Conservation (phyloP, 2,113 vertebrate species). For the Pluvianellus socialis region DNA sequence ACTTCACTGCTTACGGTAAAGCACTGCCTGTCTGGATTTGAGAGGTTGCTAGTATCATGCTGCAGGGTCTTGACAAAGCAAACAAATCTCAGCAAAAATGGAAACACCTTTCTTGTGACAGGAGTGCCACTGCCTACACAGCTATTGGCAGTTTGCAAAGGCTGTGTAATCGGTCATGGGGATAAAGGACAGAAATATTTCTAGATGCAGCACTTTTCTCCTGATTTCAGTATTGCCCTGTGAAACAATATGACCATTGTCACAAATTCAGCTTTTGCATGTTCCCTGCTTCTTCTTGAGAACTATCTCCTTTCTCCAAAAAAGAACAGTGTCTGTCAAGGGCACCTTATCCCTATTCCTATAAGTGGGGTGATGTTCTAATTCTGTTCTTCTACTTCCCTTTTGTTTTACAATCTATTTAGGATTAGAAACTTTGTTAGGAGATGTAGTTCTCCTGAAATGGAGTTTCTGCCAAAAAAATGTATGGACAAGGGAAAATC, state of each 20-base stretch:
- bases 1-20: not conserved
- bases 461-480: not conserved
- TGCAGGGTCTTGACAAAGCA: not conserved
- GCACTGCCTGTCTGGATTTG: not conserved
- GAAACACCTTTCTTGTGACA: constrained; percentile 10
- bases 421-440: not conserved
- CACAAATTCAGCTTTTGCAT: not conserved
- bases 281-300: not conserved
- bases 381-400: not conserved
- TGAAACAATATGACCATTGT: not conserved
- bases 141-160: constrained; percentile 6
- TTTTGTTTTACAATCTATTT: not conserved
- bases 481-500: not conserved
- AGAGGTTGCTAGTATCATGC: not conserved
- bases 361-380: not conserved
- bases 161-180: not conserved
- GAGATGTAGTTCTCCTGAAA: not conserved
- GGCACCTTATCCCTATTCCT: not conserved
- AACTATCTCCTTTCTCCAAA: not conserved
- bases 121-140: not conserved
- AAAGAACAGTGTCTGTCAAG: constrained; percentile 6
- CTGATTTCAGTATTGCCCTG: not conserved
- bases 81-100: not conserved
- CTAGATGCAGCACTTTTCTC: not conserved
- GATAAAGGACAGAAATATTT: constrained; percentile 36